Evolutionary conservation across 2,797 vertebrate species (phyloP).

Genomic region (Odontamblyopus lacepedii): DNA sequence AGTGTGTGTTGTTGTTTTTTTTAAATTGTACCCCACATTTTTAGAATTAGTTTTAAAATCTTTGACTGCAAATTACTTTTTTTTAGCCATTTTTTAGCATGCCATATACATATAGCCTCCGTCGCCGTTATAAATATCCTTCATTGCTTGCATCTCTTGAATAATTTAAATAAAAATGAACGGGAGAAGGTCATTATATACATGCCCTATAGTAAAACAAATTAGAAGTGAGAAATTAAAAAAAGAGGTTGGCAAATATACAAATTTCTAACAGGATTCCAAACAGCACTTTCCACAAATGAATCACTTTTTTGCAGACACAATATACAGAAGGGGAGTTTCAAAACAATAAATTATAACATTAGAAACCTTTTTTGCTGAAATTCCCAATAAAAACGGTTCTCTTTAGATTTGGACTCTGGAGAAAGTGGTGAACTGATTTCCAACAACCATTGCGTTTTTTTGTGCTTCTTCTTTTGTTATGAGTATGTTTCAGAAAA

Average conservation of each 20-base stretch:
- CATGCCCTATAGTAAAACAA: conserved; percentile 74
- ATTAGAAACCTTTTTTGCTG: conserved; percentile 47
- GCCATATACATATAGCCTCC: conserved; percentile 41
- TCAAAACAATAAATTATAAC: conserved; percentile 47
- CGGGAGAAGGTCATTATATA: conserved; percentile 79
- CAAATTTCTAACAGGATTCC: conserved; percentile 79
- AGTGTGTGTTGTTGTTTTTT: background rate
- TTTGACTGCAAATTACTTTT: conserved; percentile 6
- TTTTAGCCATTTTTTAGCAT: conserved; percentile 21
- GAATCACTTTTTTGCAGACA: conserved; percentile 83
- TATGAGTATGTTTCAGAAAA: conserved; percentile 52
- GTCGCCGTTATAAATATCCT: conserved; percentile 37
- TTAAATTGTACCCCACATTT: conserved; percentile 18
- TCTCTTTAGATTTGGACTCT: conserved; percentile 36
- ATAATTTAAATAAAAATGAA: conserved; percentile 56
- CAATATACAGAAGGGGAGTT: conserved; percentile 81
- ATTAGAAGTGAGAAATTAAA: conserved; percentile 58
- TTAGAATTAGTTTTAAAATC: conserved; percentile 1
- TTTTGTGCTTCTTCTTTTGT: conserved; percentile 89
- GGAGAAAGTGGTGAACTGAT: conserved; percentile 66
- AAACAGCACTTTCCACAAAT: conserved; percentile 81
- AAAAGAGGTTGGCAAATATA: conserved; percentile 81
- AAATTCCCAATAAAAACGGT: conserved; percentile 59
- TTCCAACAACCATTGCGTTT: conserved; percentile 55
- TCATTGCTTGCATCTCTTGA: conserved; percentile 45